Evolutionary conservation across 2,888 invertebrate genomes (phyloP).

Genomic region (Dyspetes luteomarginatus): DNA sequence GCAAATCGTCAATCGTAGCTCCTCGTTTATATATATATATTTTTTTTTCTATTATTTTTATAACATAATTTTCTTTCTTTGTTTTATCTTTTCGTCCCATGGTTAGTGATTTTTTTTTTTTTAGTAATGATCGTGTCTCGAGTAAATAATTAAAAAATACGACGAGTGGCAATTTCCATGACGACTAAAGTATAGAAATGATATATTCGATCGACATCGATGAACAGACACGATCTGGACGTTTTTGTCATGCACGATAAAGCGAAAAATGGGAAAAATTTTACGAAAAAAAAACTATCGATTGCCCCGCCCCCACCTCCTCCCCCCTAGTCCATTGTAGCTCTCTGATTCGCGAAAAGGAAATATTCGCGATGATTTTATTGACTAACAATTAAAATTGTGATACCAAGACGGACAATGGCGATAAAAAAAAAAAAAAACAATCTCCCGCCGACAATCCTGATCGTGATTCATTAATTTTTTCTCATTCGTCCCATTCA

Average conservation of each 20-base stretch:
- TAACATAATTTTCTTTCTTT: conserved; percentile 61
- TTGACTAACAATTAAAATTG: conserved; percentile 58
- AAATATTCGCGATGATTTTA: conserved; percentile 43
- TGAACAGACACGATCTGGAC: conserved; percentile 14
- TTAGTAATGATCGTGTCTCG: conserved; percentile 49
- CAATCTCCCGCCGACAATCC: conserved; percentile 40
- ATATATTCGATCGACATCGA: conserved; percentile 67
- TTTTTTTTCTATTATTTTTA: conserved; percentile 50
- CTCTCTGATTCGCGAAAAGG: conserved; percentile 56
- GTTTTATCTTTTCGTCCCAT: conserved; percentile 44
- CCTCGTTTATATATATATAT: conserved; percentile 53
- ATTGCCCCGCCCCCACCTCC: too few relatives aligned
- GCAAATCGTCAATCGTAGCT: conserved; percentile 49
- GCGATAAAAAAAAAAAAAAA: conserved; percentile 21
- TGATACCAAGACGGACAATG: conserved; percentile 55
- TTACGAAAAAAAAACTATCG: conserved; percentile 59
- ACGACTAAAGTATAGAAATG: conserved; percentile 68
- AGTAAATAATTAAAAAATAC: conserved; percentile 44
- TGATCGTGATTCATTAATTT: conserved; percentile 9
- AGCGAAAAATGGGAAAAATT: conserved; percentile 50
- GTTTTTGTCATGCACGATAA: conserved; percentile 10
- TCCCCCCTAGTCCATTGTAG: conserved; percentile 64
- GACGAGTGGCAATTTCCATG: conserved; percentile 67
- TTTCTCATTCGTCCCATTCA: not conserved
- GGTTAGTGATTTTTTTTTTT: conserved; percentile 29